These are phyloP conservation scores for Hetaerina titia DNA, from an alignment of 2,888 invertebrate genomes.

Conservation along the genomic window DNA sequence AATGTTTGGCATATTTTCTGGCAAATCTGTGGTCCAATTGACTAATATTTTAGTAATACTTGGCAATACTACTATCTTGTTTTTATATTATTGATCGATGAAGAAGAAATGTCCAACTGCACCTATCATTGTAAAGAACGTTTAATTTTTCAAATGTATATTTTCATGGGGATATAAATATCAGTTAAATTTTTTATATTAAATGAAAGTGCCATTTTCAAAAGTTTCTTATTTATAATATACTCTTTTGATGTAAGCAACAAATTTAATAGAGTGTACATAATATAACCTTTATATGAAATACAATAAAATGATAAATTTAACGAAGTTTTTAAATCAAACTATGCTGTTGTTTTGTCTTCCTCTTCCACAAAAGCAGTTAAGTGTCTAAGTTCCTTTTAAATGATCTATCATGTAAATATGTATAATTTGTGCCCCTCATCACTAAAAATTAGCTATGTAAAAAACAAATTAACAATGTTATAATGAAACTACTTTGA, in stretches of 20 bases:
- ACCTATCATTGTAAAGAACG: constrained; percentile 60
- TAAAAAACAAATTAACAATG: neutral
- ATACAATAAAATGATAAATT: constrained; percentile 38
- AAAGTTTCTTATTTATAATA: constrained; percentile 62
- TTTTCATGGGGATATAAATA: constrained; percentile 65
- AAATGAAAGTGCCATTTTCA: constrained; percentile 62
- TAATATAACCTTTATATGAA: constrained; percentile 58
- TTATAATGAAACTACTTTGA: neutral
- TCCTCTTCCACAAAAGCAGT: neutral
- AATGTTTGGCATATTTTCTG: constrained; percentile 57
- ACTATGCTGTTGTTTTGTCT: neutral
- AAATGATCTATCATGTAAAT: neutral
- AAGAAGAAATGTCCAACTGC: constrained; percentile 56
- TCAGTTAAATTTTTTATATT: constrained; percentile 64
- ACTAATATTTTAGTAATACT: constrained; percentile 58
- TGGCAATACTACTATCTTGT: constrained; percentile 63
- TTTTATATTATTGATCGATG: constrained; percentile 30
- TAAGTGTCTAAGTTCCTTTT: neutral
- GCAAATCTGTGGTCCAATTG: constrained; percentile 61
- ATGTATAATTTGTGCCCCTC: neutral
- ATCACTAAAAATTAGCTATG: neutral
- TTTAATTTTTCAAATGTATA: constrained; percentile 67
- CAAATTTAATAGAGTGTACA: constrained; percentile 48
- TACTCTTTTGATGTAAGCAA: neutral
- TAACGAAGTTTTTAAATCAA: constrained; percentile 14